A percentile compares a stretch with the other conserved stretches of the same genome.
phyloP scores from a whole-genome alignment of 2,888 invertebrate species.

The Parthenolecanium corni region DNA sequence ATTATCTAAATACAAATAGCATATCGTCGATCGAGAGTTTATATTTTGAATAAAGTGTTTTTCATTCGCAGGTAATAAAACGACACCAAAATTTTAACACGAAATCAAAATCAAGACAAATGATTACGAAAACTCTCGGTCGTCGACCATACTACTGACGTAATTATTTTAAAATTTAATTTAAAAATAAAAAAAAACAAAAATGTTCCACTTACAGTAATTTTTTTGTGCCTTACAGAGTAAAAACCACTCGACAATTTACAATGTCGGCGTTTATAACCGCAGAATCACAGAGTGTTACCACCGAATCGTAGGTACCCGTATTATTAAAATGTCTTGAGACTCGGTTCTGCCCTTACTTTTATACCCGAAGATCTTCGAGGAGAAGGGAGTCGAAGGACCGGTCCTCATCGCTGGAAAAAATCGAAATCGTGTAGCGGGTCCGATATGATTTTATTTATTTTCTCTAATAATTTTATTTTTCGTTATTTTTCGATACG shows the following conservation, averaged over 20 bases:
- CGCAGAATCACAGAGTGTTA: background rate
- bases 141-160: no score
- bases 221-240: background rate
- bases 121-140: background rate
- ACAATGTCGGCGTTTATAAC: no score
- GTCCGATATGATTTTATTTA: background rate
- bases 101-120: background rate
- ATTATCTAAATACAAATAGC: no score
- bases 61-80: background rate
- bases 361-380: slow-evolving; percentile 1
- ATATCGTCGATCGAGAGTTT: no score
- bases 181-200: slow-evolving; percentile 8
- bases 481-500: no score
- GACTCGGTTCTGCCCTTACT: background rate
- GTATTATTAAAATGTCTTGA: slow-evolving; percentile 12
- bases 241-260: background rate
- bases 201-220: slow-evolving; percentile 9
- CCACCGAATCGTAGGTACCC: background rate
- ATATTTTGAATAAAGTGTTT: no score
- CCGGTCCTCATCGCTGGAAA: slow-evolving; percentile 9
- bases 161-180: background rate
- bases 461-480: background rate
- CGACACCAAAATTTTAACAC: background rate
- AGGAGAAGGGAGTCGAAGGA: slow-evolving; percentile 11
- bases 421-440: background rate